These are phyloP conservation scores for Prietella phreatophila DNA, from an alignment of 2,113 vertebrate species.

Conservation along the genomic window DNA sequence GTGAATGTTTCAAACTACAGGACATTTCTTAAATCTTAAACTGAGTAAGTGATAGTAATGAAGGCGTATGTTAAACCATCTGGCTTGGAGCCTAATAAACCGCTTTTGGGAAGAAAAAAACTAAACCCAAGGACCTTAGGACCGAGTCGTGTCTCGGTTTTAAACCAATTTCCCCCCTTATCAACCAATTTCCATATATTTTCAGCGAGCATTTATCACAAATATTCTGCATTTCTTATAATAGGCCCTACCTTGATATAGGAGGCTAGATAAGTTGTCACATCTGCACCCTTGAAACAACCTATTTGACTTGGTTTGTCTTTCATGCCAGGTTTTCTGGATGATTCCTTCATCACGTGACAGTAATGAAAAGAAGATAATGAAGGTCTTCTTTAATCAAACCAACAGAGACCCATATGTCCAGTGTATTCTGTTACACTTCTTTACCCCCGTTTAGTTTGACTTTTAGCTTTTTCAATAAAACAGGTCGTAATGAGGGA, in stretches of 20 bases:
- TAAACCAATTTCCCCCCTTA: neutral
- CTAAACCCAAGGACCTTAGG: neutral
- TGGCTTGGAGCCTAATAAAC: constrained; percentile 30
- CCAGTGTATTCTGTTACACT: constrained; percentile 40
- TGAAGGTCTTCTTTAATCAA: constrained; percentile 36
- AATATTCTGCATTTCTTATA: neutral
- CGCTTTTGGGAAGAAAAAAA: neutral
- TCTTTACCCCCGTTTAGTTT: constrained; percentile 53
- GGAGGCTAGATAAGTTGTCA: neutral
- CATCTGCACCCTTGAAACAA: neutral
- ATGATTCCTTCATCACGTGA: neutral
- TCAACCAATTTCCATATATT: neutral
- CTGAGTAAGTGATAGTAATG: constrained; percentile 1
- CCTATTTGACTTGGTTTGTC: neutral
- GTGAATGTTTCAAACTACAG: neutral
- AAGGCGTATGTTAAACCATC: neutral
- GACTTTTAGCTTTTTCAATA: constrained; percentile 61
- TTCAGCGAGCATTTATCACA: neutral
- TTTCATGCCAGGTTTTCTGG: neutral
- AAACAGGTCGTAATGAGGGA: constrained; percentile 66
- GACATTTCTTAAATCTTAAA: constrained; percentile 2
- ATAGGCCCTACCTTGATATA: neutral
- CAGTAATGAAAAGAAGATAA: constrained; percentile 22
- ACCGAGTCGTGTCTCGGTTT: neutral
- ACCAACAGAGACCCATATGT: constrained; percentile 21